Evolutionary conservation across 2,888 invertebrate species (phyloP), one percentile per base, ranked within the genome.

Genomic region (Drosophila pseudotalamancana): DNA sequence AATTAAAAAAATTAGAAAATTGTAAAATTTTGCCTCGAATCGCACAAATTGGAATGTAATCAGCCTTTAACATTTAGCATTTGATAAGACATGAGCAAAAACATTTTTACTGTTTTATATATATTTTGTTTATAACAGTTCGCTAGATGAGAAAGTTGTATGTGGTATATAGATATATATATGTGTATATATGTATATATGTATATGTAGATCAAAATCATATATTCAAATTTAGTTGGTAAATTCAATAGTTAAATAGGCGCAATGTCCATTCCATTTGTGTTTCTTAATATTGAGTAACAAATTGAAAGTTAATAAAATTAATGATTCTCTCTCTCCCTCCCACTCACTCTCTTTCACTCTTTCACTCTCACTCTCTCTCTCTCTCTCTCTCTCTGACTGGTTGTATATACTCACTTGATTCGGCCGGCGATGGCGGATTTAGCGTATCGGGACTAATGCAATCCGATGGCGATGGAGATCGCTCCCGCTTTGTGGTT

Each of bases 361-460:
- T 27, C 23, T 27, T 25, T 39, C 54, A 23, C 16, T 14, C 6
- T 19, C 19, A 16, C 1, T 19, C 1, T 18, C 8, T 4, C 0
- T 21, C 11, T 9, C 16, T 19, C 11, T 19, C 2, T n/a, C n/a
- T 6, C 25, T 6, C 9, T 6, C 9, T 18, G 4, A 11, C 16
- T n/a, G 12, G 9, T 8, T 14, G 6, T 6, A 12, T 25, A 31
- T 91, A 94, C 96, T 95, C 90, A 97, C 97, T 97, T 92, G 96
- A 97, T 92, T 96, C 97, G 90, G 96, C 96, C 88, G 97, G 97
- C 89, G 96, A 97, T 83, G 96, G 95, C 90, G 97, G 97, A 93
- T 96, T 96, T 92, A 96, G 94, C 90, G 96, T 96, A 92, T 96
- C 96, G 64, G 97, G 96, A 91, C 96, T 96, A 94, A 96, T 95